These are phyloP conservation scores for Pyrrhia umbra DNA, from an alignment of 2,888 invertebrate genomes.

Conservation along the genomic window DNA sequence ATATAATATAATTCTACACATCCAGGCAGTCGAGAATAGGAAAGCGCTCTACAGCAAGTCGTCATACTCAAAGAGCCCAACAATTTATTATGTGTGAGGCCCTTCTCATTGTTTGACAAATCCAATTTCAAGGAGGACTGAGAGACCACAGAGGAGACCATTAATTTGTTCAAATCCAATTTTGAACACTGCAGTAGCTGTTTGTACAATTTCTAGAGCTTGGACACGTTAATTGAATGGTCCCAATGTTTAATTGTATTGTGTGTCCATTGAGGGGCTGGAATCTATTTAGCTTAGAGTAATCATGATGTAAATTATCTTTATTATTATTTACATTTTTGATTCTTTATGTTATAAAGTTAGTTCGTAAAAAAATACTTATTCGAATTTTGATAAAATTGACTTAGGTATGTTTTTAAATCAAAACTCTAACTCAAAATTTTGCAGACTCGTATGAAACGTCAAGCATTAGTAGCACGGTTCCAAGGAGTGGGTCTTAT, in stretches of 20 bases:
- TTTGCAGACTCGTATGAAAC: too few species aligned
- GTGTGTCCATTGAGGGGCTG: background rate
- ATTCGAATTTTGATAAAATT: too few species aligned
- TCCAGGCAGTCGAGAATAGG: background rate
- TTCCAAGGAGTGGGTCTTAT: too few species aligned
- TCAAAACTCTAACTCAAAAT: too few species aligned
- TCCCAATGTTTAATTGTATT: conserved; percentile 11
- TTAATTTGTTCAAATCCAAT: conserved; percentile 59
- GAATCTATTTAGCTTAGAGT: background rate
- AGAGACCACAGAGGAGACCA: conserved; percentile 15
- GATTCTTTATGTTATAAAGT: too few species aligned
- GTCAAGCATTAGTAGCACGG: too few species aligned
- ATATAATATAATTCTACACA: too few species aligned
- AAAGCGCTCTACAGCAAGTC: conserved; percentile 1
- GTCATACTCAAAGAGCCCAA: conserved; percentile 1
- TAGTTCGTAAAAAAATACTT: too few species aligned
- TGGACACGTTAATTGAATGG: conserved; percentile 27
- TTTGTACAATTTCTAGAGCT: conserved; percentile 21
- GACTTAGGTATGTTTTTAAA: too few species aligned
- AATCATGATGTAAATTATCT: too few species aligned
- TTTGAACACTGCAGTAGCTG: conserved; percentile 8
- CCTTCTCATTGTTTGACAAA: conserved; percentile 47
- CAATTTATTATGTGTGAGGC: conserved; percentile 34
- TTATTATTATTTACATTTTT: too few species aligned
- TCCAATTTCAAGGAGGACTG: conserved; percentile 46